Evolutionary conservation across 2,888 invertebrate genomes (phyloP), one percentile per base, ranked within the genome.

Genomic region (Girardia tigrina): DNA sequence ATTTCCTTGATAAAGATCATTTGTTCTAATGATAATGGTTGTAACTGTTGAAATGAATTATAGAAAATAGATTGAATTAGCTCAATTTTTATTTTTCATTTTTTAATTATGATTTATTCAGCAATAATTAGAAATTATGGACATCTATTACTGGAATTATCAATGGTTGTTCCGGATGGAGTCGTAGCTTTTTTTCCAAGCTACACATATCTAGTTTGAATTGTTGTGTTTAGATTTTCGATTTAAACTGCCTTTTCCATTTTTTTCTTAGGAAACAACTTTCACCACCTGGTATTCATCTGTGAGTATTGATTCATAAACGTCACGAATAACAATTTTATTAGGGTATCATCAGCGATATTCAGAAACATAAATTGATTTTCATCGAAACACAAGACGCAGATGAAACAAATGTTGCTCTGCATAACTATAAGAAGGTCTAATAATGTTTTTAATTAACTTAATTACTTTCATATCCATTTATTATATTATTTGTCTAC

Each of bases 351-450:
- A 93, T 99, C 75, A 95, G 97, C 80, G 93, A 91, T 79, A 86
- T 99, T 42, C 90, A 95, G 84, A 89, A 91, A 79, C 91, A 94
- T 82, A 99, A 99, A 84, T 85, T 99, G 77, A 86, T 99, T 72
- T 99, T 99, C 83, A 95, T 99, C 77, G 98, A 99, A 85, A 99
- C 98, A 0, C 95, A 94, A 83, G 98, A 99, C 86, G 91, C 94
- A 0, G 92, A 94, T 0, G 98, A 98, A 85, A 98, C 97, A 0
- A 94, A 94, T 81, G 89, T 97, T 80, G 97, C 97, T 0, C 87
- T 97, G 26, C 89, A 93, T 83, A 94, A 95, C 85, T 97, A 93
- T 82, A 92, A 94, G 78, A 94, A 94, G 88, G 91, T 91, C n/a
- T n/a, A n/a, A n/a, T n/a, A n/a, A n/a, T n/a, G n/a, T n/a, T n/a